Base-by-base conservation (phyloP, 2,888 invertebrate species). In the Lampropteryx suffumata region DNA sequence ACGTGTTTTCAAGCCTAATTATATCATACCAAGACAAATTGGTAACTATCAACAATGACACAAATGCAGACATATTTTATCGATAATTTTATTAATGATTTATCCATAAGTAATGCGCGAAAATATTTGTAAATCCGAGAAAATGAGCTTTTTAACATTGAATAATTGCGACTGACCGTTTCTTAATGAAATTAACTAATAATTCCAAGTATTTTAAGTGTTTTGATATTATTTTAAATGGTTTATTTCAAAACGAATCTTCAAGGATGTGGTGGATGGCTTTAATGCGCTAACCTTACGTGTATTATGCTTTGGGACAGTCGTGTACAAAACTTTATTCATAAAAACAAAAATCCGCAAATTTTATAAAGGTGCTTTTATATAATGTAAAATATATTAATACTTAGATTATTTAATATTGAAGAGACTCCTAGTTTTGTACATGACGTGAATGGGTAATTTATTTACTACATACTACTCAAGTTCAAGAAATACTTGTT, bases 131-230 rank as follows among this genome's bases (percentile, higher is more conserved):
- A 52, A 60, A 53, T 62, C 44, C 39, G 48, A 57, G 39, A 57
- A 62, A 64, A 67, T 62, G 79, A 79, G 73, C 78, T 79, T 79
- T 56, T 57, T 72, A 72, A 64, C 54, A 65, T 64, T 63, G 14
- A 30, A 14, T 74, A 74, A 71, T 64, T 65, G 61, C 59, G 67
- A 81, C 79, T 81, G 79, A 81, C 67, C 73, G 69, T 76, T 71
- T 69, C 67, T 59, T 52, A 61, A 57, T 61, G 57, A 63, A 57
- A 17, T 28, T n/a, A n/a, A n/a, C n/a, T 29, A 59, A 56, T 61
- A 55, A 57, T 57, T 59, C 51, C 61, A 55, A 59, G 11, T 49
- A 35, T 49, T 67, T 65, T 64, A 61, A 65, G 57, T 58, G 53
- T 64, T 65, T 65, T 59, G 48, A 62, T 60, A 60, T 62, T 59